These are phyloP conservation scores for Atrichornis clamosus DNA, from an alignment of 2,113 vertebrate species.

Conservation along the genomic window DNA sequence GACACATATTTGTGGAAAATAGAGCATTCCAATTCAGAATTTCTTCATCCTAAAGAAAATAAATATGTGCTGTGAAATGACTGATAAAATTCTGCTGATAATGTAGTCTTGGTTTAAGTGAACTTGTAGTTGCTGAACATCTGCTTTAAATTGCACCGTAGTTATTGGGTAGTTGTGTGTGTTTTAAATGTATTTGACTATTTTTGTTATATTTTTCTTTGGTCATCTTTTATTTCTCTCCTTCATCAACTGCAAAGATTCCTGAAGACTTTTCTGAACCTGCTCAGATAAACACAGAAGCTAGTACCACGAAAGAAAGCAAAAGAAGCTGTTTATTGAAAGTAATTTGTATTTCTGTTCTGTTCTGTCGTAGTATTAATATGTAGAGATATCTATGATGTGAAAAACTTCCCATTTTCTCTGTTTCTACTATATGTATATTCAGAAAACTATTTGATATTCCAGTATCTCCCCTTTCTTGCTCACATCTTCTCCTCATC, in stretches of 20 bases:
- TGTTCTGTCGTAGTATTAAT: neutral
- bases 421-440: neutral
- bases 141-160: neutral
- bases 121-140: neutral
- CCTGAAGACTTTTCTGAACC: neutral
- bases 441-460: neutral
- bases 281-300: neutral
- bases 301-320: neutral
- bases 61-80: neutral
- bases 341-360: neutral
- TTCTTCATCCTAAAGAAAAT: neutral
- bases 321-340: neutral
- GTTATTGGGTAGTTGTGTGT: neutral
- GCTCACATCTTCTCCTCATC: neutral
- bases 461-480: rapidly evolving
- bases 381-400: neutral
- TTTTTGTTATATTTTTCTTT: neutral
- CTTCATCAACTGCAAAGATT: neutral
- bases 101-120: neutral
- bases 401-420: neutral
- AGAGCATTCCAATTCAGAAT: neutral
- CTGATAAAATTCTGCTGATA: neutral
- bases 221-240: neutral
- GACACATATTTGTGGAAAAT: neutral
- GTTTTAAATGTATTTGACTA: neutral